phyloP scores from a whole-genome alignment of 2,888 invertebrate genomes.

The Neoaliturus tenellus region DNA sequence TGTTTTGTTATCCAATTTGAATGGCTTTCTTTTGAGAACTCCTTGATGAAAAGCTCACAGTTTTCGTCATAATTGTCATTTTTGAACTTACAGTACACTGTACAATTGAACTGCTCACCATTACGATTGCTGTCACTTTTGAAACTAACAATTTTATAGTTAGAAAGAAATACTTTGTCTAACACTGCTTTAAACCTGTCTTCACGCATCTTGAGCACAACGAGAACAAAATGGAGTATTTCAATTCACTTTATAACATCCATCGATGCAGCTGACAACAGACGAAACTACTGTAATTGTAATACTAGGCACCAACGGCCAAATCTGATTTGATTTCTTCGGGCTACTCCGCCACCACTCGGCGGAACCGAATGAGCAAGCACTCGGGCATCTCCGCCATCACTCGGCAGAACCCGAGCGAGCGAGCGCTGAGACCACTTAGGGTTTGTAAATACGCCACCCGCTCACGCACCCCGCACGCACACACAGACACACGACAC shows the following conservation, averaged over 20 bases:
- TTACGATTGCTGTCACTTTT: conserved; percentile 12
- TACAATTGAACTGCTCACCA: conserved; percentile 29
- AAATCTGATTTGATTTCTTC: too few species aligned
- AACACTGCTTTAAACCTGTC: conserved; percentile 40
- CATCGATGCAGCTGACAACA: background rate
- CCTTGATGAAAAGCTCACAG: conserved; percentile 35
- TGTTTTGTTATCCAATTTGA: conserved; percentile 25
- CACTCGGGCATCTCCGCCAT: background rate
- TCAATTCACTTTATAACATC: too few species aligned
- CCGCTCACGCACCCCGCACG: too few species aligned
- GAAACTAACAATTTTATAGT: conserved; percentile 44
- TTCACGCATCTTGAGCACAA: conserved; percentile 16
- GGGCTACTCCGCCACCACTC: background rate
- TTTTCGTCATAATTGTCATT: conserved; percentile 38
- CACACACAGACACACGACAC: too few species aligned
- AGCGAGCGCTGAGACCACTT: background rate
- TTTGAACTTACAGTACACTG: conserved; percentile 47
- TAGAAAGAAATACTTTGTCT: conserved; percentile 25
- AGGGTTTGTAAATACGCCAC: background rate
- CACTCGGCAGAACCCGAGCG: background rate
- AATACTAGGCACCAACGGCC: background rate
- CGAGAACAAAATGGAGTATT: background rate
- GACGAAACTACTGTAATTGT: background rate
- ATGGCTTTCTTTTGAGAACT: conserved; percentile 36
- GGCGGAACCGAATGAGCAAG: background rate